Evolutionary conservation across 2,888 invertebrate species (phyloP).

Genomic region (Aromia moschata): DNA sequence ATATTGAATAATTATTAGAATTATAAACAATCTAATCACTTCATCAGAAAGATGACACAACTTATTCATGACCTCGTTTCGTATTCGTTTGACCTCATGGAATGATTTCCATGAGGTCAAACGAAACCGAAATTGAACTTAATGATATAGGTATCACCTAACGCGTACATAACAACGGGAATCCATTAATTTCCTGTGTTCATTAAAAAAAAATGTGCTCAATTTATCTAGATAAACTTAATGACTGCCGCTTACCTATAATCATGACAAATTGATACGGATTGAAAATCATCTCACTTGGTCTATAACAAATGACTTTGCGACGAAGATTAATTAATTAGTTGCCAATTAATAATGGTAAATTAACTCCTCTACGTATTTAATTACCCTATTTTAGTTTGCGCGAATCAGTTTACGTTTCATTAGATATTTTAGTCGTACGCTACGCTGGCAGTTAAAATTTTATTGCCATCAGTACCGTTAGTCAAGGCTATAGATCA

Average conservation of each 20-base stretch:
- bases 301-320: not conserved
- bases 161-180: not conserved
- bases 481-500: too few relatives aligned
- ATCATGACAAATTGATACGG: slow-evolving; percentile 7
- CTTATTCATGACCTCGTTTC: too few relatives aligned
- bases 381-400: slow-evolving; percentile 4
- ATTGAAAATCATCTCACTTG: slow-evolving; percentile 12
- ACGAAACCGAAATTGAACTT: too few relatives aligned
- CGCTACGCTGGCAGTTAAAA: not conserved
- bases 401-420: not conserved
- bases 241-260: not conserved
- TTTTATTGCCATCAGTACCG: not conserved
- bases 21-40: too few relatives aligned
- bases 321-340: slow-evolving; percentile 9
- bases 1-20: too few relatives aligned
- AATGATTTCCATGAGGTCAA: too few relatives aligned
- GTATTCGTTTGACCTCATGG: too few relatives aligned
- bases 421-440: not conserved
- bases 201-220: not conserved
- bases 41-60: too few relatives aligned
- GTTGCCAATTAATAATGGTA: slow-evolving; percentile 9
- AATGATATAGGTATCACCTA: not conserved
- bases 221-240: not conserved
- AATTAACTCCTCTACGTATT: slow-evolving; percentile 1
- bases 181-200: not conserved